These are phyloP conservation scores for Lutjanus argentimaculatus DNA, from an alignment of 2,797 vertebrate species.

Conservation along the genomic window DNA sequence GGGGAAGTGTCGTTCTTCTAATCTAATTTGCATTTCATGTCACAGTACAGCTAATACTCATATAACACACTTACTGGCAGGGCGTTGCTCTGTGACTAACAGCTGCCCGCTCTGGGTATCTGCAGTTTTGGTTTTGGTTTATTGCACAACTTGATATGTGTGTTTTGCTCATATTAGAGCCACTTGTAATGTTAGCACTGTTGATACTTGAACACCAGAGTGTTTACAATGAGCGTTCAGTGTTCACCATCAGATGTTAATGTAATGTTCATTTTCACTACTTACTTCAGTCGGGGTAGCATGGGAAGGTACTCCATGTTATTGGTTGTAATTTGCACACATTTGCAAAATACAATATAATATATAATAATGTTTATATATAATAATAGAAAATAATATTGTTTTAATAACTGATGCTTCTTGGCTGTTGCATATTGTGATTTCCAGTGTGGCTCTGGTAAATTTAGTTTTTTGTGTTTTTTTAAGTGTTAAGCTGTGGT, in stretches of 20 bases:
- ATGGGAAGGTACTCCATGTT: not conserved
- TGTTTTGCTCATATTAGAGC: not conserved
- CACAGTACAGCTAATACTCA: not conserved
- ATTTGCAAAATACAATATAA: not conserved
- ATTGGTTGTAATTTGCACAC: not conserved
- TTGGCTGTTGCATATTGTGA: not conserved
- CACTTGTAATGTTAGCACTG: too few relatives aligned
- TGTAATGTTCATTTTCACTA: not conserved
- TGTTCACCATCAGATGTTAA: not conserved
- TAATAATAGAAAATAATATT: too few relatives aligned
- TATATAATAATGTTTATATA: too few relatives aligned
- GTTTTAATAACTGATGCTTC: not conserved
- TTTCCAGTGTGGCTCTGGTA: not conserved
- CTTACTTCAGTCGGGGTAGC: not conserved
- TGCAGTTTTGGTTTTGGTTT: slow-evolving; percentile 8
- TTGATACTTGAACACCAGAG: not conserved
- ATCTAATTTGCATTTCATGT: slow-evolving; percentile 56
- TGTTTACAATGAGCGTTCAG: not conserved
- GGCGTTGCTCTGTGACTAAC: slow-evolving; percentile 20
- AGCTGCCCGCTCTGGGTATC: slow-evolving; percentile 41
- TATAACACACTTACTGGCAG: slow-evolving; percentile 38
- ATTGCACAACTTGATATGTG: slow-evolving; percentile 8
- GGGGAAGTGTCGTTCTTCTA: slow-evolving; percentile 33
- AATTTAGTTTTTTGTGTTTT: not conserved
- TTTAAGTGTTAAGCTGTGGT: slow-evolving; percentile 13